Percentiles rank a stretch among this genome's conserved stretches.
Evolutionary conservation across 2,888 invertebrate genomes (phyloP).

Genomic region (Lasioglossum calceatum): DNA sequence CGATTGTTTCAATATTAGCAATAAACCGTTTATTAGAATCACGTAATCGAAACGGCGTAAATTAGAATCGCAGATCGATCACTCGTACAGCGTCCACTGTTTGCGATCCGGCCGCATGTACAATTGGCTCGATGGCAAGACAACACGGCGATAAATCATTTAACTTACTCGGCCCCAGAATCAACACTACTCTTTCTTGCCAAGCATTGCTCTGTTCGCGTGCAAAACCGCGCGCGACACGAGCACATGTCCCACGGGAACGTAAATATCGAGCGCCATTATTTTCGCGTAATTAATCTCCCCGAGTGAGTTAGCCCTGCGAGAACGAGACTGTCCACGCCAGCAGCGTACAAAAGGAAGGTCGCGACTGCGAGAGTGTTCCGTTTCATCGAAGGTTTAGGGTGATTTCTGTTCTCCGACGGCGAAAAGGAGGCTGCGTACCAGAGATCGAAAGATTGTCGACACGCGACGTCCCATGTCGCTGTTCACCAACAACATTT

Average conservation of each 20-base stretch:
- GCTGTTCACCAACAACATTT: conserved; percentile 49
- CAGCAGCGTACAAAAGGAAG: no score
- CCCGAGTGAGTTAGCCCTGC: not conserved
- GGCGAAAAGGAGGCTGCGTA: not conserved
- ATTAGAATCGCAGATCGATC: not conserved
- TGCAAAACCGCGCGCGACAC: not conserved
- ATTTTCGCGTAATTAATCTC: conserved; percentile 1
- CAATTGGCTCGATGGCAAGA: not conserved
- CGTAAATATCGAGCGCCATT: not conserved
- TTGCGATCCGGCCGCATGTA: not conserved
- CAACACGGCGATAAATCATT: not conserved
- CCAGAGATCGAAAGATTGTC: not conserved
- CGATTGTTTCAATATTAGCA: no score
- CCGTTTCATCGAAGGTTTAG: not conserved
- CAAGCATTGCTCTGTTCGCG: not conserved
- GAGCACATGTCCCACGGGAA: not conserved
- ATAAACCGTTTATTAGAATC: not conserved
- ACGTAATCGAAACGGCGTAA: not conserved
- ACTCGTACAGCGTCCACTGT: not conserved
- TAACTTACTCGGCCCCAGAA: not conserved
- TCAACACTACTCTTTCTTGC: not conserved
- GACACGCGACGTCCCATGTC: conserved; percentile 16
- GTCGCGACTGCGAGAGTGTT: not conserved
- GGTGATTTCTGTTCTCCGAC: not conserved
- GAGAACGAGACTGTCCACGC: not conserved